Evolutionary conservation across 2,797 vertebrate species (phyloP).

Genomic region (Tokudaia tokunoshimensis): DNA sequence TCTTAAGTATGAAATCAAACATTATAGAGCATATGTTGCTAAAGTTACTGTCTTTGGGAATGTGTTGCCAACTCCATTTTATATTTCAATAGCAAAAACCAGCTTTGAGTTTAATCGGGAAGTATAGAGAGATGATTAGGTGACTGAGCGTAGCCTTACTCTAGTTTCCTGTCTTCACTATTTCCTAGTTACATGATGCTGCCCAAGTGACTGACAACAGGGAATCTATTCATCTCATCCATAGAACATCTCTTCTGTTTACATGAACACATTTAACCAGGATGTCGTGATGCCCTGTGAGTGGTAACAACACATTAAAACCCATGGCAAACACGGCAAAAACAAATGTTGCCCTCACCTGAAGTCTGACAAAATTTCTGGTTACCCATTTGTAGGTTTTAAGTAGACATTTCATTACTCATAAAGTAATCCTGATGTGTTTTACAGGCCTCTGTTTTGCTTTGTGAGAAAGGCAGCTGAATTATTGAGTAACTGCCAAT

Average conservation of each 20-base stretch:
- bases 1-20: conserved; percentile 76
- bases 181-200: background rate
- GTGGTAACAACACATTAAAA: background rate
- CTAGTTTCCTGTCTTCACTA: background rate
- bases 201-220: background rate
- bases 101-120: conserved; percentile 2
- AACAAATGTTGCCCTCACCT: background rate
- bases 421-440: conserved; percentile 11
- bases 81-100: background rate
- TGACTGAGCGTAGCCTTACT: background rate
- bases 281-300: background rate
- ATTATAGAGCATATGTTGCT: conserved; percentile 44
- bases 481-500: background rate
- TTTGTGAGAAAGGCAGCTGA: background rate
- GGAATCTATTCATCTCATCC: background rate
- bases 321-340: background rate
- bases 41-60: conserved; percentile 55
- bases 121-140: background rate
- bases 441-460: background rate
- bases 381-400: conserved; percentile 36
- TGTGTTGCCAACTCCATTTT: conserved; percentile 17
- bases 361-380: conserved; percentile 16
- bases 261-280: background rate
- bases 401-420: background rate
- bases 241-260: background rate